These are phyloP conservation scores for Rousettus madagascariensis DNA, from an alignment of 2,797 vertebrate species.

Conservation along the genomic window DNA sequence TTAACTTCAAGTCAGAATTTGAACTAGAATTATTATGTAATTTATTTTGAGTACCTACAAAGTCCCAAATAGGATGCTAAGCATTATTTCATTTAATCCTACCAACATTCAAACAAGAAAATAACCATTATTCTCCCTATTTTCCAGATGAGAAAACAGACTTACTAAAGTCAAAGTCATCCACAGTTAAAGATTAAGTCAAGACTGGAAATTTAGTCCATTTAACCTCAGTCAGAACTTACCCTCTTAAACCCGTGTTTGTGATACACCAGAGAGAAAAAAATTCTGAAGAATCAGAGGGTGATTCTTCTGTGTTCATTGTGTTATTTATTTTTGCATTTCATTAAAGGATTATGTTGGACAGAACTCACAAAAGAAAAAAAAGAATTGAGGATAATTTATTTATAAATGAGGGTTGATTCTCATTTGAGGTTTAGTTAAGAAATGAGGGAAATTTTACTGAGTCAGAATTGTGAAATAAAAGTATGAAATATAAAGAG, in stretches of 20 bases:
- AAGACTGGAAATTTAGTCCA: background rate
- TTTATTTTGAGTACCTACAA: background rate
- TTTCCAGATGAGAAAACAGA: conserved; percentile 5
- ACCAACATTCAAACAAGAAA: background rate
- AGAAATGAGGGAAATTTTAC: conserved; percentile 20
- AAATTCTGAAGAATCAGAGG: background rate
- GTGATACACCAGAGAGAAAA: background rate
- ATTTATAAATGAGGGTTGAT: background rate
- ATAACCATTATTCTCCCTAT: background rate
- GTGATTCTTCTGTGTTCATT: background rate
- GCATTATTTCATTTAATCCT: background rate
- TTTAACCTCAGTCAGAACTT: background rate
- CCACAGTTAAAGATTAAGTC: background rate
- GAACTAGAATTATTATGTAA: background rate
- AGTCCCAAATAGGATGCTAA: background rate
- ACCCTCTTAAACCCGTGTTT: background rate
- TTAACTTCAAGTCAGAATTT: background rate
- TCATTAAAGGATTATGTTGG: background rate
- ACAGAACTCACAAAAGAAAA: conserved; percentile 28
- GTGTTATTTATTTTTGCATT: background rate
- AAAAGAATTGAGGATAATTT: background rate
- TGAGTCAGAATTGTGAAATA: conserved; percentile 24
- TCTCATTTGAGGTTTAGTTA: background rate
- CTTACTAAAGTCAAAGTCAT: background rate
- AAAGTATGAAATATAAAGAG: background rate